Percentiles rank a stretch among this genome's conserved stretches.
phyloP scores from a whole-genome alignment of 2,888 invertebrate species.

The Kryphioiulus occultus region DNA sequence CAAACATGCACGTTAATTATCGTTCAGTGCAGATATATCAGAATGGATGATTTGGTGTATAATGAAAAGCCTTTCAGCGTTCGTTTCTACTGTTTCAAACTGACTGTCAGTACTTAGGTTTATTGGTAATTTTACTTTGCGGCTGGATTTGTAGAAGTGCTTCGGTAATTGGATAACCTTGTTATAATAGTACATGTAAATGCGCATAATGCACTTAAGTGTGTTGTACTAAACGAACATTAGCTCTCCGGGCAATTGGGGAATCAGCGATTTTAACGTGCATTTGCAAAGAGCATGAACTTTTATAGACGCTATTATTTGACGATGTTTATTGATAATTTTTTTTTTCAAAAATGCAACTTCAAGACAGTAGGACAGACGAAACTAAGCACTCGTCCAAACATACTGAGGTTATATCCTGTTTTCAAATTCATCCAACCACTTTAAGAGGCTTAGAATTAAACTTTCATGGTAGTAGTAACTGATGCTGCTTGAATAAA shows the following conservation, averaged over 20 bases:
- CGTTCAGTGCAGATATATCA: no score
- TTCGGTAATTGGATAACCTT: neutral
- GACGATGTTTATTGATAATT: no score
- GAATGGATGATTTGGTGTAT: neutral
- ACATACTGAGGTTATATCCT: no score
- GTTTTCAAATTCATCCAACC: no score
- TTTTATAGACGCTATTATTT: no score
- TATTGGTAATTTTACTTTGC: neutral
- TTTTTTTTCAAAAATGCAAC: no score
- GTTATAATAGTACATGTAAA: neutral
- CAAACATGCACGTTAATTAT: no score
- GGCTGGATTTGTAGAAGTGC: neutral
- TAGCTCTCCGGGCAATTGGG: neutral
- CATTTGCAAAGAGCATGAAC: neutral
- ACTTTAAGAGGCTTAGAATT: no score
- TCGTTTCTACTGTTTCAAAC: neutral
- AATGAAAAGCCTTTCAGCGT: neutral
- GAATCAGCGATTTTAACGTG: neutral
- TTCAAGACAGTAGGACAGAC: no score
- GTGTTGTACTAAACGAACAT: neutral
- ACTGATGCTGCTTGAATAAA: no score
- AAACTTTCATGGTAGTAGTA: no score
- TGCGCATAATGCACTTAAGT: constrained; percentile 2
- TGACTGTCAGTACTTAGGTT: neutral
- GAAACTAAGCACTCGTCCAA: no score